phyloP scores from a whole-genome alignment of 2,113 vertebrate genomes.

The Burhinus bistriatus region DNA sequence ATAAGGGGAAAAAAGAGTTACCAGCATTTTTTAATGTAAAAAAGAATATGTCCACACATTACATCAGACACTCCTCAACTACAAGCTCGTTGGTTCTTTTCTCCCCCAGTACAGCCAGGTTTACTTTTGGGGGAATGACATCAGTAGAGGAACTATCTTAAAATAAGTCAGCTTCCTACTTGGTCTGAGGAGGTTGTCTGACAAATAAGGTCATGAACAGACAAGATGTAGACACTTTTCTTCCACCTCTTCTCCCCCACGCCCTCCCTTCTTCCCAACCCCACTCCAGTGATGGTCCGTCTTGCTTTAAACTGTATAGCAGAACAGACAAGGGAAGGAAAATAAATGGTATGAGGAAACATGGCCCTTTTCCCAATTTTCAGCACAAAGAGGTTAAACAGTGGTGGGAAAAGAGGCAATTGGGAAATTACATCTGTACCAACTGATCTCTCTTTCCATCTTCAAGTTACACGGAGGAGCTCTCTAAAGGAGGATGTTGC shows the following conservation, averaged over 20 bases:
- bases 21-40: not conserved
- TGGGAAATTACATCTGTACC: fast-evolving
- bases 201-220: not conserved
- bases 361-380: not conserved
- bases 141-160: not conserved
- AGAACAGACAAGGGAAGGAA: not conserved
- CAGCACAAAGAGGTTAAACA: not conserved
- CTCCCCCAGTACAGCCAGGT: not conserved
- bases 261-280: not conserved
- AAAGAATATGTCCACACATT: not conserved
- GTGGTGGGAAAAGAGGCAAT: not conserved
- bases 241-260: fast-evolving
- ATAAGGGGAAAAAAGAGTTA: not conserved
- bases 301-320: not conserved
- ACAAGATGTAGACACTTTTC: not conserved
- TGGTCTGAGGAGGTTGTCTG: not conserved
- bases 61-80: not conserved
- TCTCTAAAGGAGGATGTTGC: not conserved
- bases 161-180: not conserved
- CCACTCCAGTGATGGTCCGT: not conserved
- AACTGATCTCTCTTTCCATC: not conserved
- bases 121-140: not conserved
- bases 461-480: not conserved
- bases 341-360: not conserved
- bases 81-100: not conserved